Conservation (phyloP, 2,888 invertebrate genomes). For the Phymatocera aterrima region DNA sequence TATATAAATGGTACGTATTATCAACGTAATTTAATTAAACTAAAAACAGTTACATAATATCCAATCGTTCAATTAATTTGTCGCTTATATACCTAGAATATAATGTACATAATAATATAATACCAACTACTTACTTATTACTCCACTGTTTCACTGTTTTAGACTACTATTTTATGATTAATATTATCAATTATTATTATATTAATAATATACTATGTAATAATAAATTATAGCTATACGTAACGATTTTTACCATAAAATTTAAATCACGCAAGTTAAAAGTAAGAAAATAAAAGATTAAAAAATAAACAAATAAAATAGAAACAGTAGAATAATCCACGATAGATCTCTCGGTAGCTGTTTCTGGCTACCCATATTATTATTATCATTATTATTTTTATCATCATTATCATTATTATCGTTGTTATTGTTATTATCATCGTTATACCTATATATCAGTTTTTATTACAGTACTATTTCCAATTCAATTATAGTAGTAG, state of each 20-base stretch:
- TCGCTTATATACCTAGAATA: not conserved
- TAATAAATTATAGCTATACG: too few relatives aligned
- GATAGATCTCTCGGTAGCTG: constrained; percentile 56
- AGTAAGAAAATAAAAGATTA: too few relatives aligned
- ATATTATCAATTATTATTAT: constrained; percentile 30
- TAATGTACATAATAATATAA: not conserved
- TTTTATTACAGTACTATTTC: not conserved
- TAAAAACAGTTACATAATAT: constrained; percentile 12
- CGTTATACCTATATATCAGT: too few relatives aligned
- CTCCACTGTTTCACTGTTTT: too few relatives aligned
- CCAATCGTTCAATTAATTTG: constrained; percentile 42
- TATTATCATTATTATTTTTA: constrained; percentile 41
- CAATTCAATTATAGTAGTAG: too few relatives aligned
- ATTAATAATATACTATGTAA: constrained; percentile 52
- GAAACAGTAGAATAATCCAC: constrained; percentile 35
- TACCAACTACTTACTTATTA: too few relatives aligned
- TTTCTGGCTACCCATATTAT: constrained; percentile 44
- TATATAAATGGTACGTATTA: constrained; percentile 37
- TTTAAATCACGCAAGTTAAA: too few relatives aligned
- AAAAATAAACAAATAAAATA: not conserved
- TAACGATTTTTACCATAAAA: too few relatives aligned
- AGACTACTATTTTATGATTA: not conserved
- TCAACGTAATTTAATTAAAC: not conserved
- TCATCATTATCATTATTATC: not conserved
- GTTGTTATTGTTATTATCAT: too few relatives aligned